Conservation (phyloP, 37 sponge, comb jelly and placozoan genomes). For the Haliclona indistincta region DNA sequence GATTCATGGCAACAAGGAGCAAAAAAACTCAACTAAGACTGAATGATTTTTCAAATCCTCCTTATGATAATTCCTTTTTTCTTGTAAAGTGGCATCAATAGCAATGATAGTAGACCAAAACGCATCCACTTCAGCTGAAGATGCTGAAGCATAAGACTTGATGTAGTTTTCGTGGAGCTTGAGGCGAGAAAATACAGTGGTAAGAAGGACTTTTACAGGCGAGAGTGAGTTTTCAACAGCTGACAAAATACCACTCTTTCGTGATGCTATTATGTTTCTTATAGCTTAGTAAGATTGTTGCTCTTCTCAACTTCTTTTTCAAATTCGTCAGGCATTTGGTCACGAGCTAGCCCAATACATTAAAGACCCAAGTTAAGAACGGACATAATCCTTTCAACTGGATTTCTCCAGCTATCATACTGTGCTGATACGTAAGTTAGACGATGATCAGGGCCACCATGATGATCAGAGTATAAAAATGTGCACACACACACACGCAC, state of each 20-base stretch:
- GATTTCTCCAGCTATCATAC: slow-evolving; percentile 30
- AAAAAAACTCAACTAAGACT: slow-evolving; percentile 16
- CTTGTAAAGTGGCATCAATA: slow-evolving; percentile 5
- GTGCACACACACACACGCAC: too few relatives aligned
- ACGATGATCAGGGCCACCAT: too few relatives aligned
- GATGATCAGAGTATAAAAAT: too few relatives aligned
- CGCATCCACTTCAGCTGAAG: slow-evolving; percentile 13
- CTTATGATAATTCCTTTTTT: neutral
- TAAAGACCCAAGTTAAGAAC: slow-evolving; percentile 43
- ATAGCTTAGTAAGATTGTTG: slow-evolving; percentile 3
- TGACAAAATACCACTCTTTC: too few relatives aligned
- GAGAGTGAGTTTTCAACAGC: slow-evolving; percentile 4
- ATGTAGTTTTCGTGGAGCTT: slow-evolving; percentile 13
- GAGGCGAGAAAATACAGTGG: slow-evolving; percentile 6
- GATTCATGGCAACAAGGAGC: slow-evolving; percentile 29
- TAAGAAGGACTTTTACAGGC: slow-evolving; percentile 10
- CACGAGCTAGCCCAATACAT: slow-evolving; percentile 45
- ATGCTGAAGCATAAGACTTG: neutral
- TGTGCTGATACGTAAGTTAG: too few relatives aligned
- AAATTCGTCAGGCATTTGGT: slow-evolving; percentile 10
- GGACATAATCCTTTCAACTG: slow-evolving; percentile 23
- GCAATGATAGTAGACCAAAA: slow-evolving; percentile 16
- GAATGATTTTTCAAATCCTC: neutral
- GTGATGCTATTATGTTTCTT: too few relatives aligned
- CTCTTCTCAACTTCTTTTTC: slow-evolving; percentile 10